These are phyloP conservation scores for Circaetus gallicus DNA, from an alignment of 2,113 vertebrate genomes.

Conservation along the genomic window DNA sequence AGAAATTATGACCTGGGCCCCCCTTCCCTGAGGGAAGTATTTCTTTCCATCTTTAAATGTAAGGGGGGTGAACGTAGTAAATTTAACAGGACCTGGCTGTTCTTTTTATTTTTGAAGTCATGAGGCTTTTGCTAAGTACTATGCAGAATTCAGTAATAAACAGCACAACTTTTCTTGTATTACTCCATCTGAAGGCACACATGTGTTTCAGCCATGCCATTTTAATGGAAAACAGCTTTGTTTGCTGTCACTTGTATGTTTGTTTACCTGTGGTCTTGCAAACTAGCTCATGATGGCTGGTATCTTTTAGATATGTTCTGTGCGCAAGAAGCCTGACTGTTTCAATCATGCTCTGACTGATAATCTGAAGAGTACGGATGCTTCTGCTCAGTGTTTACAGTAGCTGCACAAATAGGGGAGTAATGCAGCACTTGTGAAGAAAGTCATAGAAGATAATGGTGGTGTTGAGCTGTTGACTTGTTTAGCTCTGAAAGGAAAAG, in stretches of 20 bases:
- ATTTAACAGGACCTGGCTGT: neutral
- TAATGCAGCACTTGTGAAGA: neutral
- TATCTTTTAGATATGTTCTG: neutral
- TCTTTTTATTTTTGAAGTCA: constrained; percentile 4
- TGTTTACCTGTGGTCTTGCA: neutral
- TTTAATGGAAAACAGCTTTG: neutral
- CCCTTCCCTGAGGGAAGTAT: constrained; percentile 52
- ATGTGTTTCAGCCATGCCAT: neutral
- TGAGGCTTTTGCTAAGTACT: neutral
- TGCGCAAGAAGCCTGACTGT: neutral
- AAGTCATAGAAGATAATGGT: neutral
- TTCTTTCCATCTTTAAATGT: constrained; percentile 42
- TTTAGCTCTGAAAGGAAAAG: neutral
- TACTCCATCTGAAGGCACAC: neutral
- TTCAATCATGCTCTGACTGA: neutral
- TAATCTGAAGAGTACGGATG: neutral
- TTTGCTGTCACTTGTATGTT: neutral
- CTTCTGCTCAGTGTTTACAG: neutral
- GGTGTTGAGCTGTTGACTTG: neutral
- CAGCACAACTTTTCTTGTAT: neutral
- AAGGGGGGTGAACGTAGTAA: neutral
- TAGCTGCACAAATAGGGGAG: neutral
- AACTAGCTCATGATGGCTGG: neutral
- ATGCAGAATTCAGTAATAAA: neutral
- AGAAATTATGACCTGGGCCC: constrained; percentile 56